phyloP scores from a whole-genome alignment of 2,888 invertebrate species.

The Elegia similella region DNA sequence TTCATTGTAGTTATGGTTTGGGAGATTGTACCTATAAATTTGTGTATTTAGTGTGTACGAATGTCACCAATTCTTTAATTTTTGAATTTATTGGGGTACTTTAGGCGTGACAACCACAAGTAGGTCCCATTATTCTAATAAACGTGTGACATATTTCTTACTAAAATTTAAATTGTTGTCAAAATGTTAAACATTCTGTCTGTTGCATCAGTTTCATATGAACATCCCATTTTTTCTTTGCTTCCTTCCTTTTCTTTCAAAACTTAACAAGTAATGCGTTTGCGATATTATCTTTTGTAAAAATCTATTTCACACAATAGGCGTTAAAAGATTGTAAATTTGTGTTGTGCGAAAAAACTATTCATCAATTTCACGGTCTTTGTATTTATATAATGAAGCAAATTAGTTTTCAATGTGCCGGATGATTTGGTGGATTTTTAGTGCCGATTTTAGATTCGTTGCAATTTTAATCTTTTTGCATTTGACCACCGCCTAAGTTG shows the following conservation, averaged over 20 bases:
- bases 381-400: slow-evolving; percentile 34
- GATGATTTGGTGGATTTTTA: slow-evolving; percentile 1
- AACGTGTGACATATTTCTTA: neutral
- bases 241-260: slow-evolving; percentile 20
- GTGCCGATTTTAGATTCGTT: neutral
- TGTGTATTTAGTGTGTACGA: slow-evolving; percentile 41
- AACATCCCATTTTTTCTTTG: slow-evolving; percentile 18
- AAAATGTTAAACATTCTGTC: slow-evolving; percentile 20
- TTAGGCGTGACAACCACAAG: slow-evolving; percentile 28
- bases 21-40: slow-evolving; percentile 47
- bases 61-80: slow-evolving; percentile 51
- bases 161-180: slow-evolving; percentile 18
- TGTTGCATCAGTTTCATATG: slow-evolving; percentile 1
- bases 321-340: slow-evolving; percentile 49
- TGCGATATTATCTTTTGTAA: slow-evolving; percentile 48
- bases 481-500: too few relatives aligned
- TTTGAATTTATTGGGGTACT: slow-evolving; percentile 38
- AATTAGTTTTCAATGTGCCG: slow-evolving; percentile 28
- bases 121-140: slow-evolving; percentile 6
- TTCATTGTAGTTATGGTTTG: slow-evolving; percentile 50
- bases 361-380: slow-evolving; percentile 48
- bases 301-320: slow-evolving; percentile 55
- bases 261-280: slow-evolving; percentile 30
- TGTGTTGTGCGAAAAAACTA: slow-evolving; percentile 34
- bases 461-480: neutral